These are phyloP conservation scores for Pipistrellus pygmaeus DNA, from an alignment of 2,797 vertebrate species.

Conservation along the genomic window DNA sequence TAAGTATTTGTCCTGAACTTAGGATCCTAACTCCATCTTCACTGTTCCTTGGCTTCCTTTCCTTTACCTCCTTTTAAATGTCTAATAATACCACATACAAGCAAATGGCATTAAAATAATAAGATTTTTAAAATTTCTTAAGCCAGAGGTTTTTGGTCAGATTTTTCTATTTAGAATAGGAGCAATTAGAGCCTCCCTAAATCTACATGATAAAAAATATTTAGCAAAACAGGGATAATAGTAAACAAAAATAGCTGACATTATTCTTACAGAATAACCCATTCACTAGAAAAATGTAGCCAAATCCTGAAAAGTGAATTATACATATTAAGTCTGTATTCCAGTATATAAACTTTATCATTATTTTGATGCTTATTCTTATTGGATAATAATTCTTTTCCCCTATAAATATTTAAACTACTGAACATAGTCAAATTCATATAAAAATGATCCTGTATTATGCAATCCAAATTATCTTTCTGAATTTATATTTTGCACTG, in stretches of 20 bases:
- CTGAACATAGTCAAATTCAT: neutral
- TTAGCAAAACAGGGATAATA: neutral
- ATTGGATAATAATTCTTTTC: neutral
- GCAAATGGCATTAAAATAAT: constrained; percentile 40
- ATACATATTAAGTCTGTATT: neutral
- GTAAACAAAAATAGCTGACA: neutral
- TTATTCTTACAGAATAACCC: neutral
- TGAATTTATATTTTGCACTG: constrained; percentile 6
- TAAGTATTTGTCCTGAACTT: neutral
- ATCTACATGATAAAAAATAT: constrained; percentile 14
- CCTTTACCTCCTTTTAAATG: constrained; percentile 31
- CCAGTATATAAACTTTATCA: neutral
- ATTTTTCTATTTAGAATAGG: neutral
- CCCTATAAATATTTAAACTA: neutral
- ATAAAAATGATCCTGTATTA: neutral
- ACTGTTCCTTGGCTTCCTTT: neutral
- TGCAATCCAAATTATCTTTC: neutral
- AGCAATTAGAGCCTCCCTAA: neutral
- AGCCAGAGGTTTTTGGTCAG: neutral
- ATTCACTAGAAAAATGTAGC: neutral
- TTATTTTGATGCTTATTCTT: neutral
- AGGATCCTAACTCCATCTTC: neutral
- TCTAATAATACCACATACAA: neutral
- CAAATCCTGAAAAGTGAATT: neutral
- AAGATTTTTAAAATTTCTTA: neutral